phyloP scores from a whole-genome alignment of 1,140 invertebrate species.

The Zaprionus capensis region DNA sequence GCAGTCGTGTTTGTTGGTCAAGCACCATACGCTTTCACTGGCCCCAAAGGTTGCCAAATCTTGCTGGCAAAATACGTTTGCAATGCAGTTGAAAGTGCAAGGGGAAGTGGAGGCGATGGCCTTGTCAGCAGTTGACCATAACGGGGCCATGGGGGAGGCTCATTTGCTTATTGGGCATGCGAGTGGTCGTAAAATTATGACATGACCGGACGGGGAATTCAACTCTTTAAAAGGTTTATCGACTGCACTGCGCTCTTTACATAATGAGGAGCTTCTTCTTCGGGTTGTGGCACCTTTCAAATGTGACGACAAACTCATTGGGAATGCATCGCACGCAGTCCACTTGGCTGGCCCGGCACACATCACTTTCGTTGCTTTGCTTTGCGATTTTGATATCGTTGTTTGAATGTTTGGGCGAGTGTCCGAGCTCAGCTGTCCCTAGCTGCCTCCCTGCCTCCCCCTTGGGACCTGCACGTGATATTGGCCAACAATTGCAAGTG shows the following conservation, averaged over 20 bases:
- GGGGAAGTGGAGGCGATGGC: slow-evolving; percentile 17
- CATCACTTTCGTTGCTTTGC: slow-evolving; percentile 66
- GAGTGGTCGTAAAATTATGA: slow-evolving; percentile 71
- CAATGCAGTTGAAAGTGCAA: slow-evolving; percentile 25
- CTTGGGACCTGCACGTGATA: slow-evolving; percentile 33
- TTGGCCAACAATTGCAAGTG: slow-evolving; percentile 57
- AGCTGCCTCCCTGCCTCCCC: background rate
- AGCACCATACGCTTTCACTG: slow-evolving; percentile 54
- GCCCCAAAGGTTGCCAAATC: slow-evolving; percentile 45
- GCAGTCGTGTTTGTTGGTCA: slow-evolving; percentile 29
- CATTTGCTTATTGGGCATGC: slow-evolving; percentile 49
- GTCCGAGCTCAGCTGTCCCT: slow-evolving; percentile 7
- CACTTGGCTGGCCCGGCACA: slow-evolving; percentile 25
- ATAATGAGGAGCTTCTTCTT: slow-evolving; percentile 61
- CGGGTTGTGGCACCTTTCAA: slow-evolving; percentile 43
- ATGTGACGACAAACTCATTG: slow-evolving; percentile 49
- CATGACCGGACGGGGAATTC: slow-evolving; percentile 46
- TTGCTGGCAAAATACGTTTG: slow-evolving; percentile 32
- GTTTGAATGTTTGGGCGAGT: slow-evolving; percentile 35
- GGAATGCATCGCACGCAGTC: slow-evolving; percentile 49
- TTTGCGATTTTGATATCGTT: slow-evolving; percentile 51
- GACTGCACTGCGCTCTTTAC: slow-evolving; percentile 57
- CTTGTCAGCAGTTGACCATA: slow-evolving; percentile 39
- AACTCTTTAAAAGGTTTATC: slow-evolving; percentile 68
- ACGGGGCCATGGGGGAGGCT: slow-evolving; percentile 4